Base-by-base conservation (phyloP, 2,888 invertebrate species). In the Leucania comma region DNA sequence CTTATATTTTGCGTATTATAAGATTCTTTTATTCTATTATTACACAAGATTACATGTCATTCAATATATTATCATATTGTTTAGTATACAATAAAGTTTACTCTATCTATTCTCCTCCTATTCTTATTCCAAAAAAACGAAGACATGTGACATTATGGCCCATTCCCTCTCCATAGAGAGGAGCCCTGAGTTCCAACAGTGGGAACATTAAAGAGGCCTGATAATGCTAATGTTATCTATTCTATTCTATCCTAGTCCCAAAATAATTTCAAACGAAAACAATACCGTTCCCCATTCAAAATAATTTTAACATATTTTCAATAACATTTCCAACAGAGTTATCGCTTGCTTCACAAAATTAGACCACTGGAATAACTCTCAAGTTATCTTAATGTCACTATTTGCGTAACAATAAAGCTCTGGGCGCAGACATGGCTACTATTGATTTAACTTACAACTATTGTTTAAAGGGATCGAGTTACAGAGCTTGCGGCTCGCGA, bases 341-440 rank as follows among this genome's bases (percentile, higher is more conserved):
- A 85, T 83, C 80, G 75, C 77, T 74, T 6, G 46, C 60, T 64
- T 67, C 77, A 78, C 73, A 58, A 73, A 85, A 75, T 82, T 83
- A 72, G 80, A 85, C 74, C 74, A 71, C 68, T 57, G 38, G 51
- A 72, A 70, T 81, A 80, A 74, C 32, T 78, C 57, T 72, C 17
- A 26, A 65, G 64, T 73, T 82, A 84, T 84, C 77, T 72, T 72
- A 82, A 81, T 75, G 81, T 79, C 77, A 73, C 72, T 72, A 69
- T 81, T 81, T 79, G 72, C 72, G 78, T 75, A 75, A 82, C 82
- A 84, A 82, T 86, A 84, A 84, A 86, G 63, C 68, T 83, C 67
- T 73, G 79, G 79, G 79, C 81, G 84, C 56, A 62, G 76, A 84
- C 84, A 82, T 14, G 61, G 72, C 62, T 72, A 72, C 72, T 75